These are phyloP conservation scores for Pandemis heparana DNA, from an alignment of 2,888 invertebrate genomes.

Conservation along the genomic window DNA sequence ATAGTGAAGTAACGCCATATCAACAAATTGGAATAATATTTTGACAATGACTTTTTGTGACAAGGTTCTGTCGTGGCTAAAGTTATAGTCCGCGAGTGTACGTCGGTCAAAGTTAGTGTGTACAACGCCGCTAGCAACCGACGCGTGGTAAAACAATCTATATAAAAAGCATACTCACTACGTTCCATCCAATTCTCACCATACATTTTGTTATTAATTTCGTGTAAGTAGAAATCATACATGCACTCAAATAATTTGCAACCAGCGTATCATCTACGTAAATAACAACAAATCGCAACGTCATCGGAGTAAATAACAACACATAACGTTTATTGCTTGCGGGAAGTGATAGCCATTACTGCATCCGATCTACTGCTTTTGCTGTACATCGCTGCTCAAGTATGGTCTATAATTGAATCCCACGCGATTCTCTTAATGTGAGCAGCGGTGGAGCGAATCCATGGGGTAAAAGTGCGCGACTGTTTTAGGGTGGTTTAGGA, in stretches of 20 bases:
- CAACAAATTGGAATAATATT: too few relatives aligned
- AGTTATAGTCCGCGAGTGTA: too few relatives aligned
- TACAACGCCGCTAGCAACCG: too few relatives aligned
- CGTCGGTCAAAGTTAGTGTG: too few relatives aligned
- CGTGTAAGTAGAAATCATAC: background rate
- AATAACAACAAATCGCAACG: slow-evolving; percentile 29
- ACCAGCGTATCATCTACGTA: slow-evolving; percentile 29
- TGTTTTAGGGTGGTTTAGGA: slow-evolving; percentile 29
- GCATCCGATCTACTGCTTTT: slow-evolving; percentile 6
- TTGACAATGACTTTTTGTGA: too few relatives aligned
- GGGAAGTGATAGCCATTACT: slow-evolving; percentile 38
- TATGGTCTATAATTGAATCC: background rate
- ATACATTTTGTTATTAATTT: too few relatives aligned
- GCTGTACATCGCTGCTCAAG: slow-evolving; percentile 24
- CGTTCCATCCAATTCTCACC: too few relatives aligned
- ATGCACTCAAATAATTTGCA: background rate
- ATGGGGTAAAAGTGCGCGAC: slow-evolving; percentile 8
- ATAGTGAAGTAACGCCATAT: too few relatives aligned
- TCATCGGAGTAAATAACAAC: slow-evolving; percentile 40
- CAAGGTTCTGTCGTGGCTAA: too few relatives aligned
- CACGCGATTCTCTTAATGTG: background rate
- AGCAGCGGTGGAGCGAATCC: slow-evolving; percentile 14
- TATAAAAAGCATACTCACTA: too few relatives aligned
- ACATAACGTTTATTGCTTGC: slow-evolving; percentile 40
- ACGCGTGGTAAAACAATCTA: too few relatives aligned